Conservation (phyloP, 2,797 vertebrate species). For the Onychomys leucogaster region DNA sequence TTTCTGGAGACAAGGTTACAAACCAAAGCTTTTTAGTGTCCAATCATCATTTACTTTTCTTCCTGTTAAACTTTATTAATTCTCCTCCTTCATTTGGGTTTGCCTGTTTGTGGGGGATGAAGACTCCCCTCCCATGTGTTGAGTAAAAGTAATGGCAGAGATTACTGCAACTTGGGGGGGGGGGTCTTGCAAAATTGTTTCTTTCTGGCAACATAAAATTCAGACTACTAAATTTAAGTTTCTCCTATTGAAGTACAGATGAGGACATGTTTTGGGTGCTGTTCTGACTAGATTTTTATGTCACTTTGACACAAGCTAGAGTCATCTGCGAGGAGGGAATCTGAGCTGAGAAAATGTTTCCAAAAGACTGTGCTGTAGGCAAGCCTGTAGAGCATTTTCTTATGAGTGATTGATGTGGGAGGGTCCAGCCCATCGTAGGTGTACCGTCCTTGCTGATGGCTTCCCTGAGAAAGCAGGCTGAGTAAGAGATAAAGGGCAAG, state of each 20-base stretch:
- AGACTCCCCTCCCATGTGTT: neutral
- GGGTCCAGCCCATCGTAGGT: neutral
- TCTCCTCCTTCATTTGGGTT: neutral
- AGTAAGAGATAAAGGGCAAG: neutral
- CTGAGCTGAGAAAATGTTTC: neutral
- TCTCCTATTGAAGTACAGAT: constrained; percentile 33
- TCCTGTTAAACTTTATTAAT: neutral
- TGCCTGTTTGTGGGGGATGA: neutral
- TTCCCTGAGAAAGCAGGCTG: neutral
- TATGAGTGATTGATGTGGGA: neutral
- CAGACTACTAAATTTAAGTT: neutral
- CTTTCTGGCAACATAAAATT: constrained; percentile 8
- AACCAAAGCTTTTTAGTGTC: neutral
- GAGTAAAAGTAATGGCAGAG: constrained; percentile 9
- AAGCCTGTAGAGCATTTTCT: neutral
- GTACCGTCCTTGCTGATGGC: neutral
- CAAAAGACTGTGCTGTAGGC: neutral
- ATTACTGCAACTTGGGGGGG: neutral
- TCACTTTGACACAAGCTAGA: neutral
- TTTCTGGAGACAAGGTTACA: neutral
- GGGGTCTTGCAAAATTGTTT: constrained; percentile 41
- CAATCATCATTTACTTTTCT: constrained; percentile 32
- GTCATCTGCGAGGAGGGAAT: neutral
- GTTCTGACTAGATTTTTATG: neutral
- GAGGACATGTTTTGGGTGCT: neutral